Evolutionary conservation across 2,113 vertebrate genomes (phyloP), one percentile per base, ranked within the genome.

Genomic region (Anas platyrhynchos): DNA sequence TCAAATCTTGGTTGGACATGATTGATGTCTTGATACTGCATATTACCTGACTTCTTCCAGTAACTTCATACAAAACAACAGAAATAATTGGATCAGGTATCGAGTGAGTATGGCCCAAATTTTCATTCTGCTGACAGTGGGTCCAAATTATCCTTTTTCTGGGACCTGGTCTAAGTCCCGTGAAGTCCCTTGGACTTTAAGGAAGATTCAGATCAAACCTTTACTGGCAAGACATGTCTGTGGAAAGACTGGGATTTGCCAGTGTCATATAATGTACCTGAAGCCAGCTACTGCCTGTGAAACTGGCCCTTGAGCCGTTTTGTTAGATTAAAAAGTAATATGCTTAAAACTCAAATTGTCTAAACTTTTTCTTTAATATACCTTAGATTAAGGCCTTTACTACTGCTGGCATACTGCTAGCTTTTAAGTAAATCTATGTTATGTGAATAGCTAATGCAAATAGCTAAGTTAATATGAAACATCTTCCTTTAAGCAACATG

Each of bases 351-450:
- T 83, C 29, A 23, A 43, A 81, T 72, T 68, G 48, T 79, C 67
- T 44, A 59, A 91, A 74, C 34, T 88, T 88, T 50, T 36, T 72
- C 50, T 71, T 82, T 65, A 78, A 58, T 80, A n/a, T 61, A 21
- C 46, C 77, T 63, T 17, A 74, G 55, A 77, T 85, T 82, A 74
- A 76, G 75, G 41, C 58, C 63, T 92, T 83, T 80, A 26, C 67
- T 59, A 4, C 71, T 80, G 44, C 81, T 92, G 76, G 18, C 84
- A 88, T 26, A 36, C 11, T 81, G 85, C 77, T 88, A 44, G 89
- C 43, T 93, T 91, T 89, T 85, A 66, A 75, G 50, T 86, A 88
- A 63, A 77, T 89, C 67, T 82, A 3, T 86, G 38, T 75, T 89
- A 50, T 0, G 1, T 2, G 27, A 83, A 75, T 46, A 78, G 44